Percentiles rank a stretch among this genome's conserved stretches.
These are phyloP conservation scores for Acleris cristana DNA, from an alignment of 2,888 invertebrate species.

Conservation along the genomic window DNA sequence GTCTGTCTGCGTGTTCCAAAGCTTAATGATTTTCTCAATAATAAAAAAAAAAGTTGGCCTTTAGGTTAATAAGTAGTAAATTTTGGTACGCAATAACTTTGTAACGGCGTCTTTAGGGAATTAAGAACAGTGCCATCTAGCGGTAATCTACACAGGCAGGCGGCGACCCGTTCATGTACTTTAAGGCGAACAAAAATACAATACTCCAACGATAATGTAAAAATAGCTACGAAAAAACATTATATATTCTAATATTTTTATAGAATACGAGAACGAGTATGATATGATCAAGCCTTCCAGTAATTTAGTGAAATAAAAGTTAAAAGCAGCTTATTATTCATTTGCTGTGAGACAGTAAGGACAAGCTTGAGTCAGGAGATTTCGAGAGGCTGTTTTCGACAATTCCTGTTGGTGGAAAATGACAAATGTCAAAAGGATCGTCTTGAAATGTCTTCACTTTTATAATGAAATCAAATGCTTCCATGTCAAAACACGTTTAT, in stretches of 20 bases:
- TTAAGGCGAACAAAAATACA: constrained; percentile 68
- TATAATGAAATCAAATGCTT: constrained; percentile 68
- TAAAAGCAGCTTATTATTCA: constrained; percentile 71
- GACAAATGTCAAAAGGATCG: not conserved
- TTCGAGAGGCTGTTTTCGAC: not conserved
- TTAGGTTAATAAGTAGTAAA: constrained; percentile 33
- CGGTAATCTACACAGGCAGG: constrained; percentile 47
- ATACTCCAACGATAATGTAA: constrained; percentile 77
- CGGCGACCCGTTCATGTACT: constrained; percentile 55
- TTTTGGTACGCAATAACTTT: constrained; percentile 54
- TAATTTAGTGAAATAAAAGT: constrained; percentile 77
- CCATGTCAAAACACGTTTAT: constrained; percentile 67
- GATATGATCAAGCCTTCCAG: constrained; percentile 83
- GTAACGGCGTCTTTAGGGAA: constrained; percentile 49
- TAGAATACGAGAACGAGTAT: constrained; percentile 79
- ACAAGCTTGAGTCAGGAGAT: constrained; percentile 23
- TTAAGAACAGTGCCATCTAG: constrained; percentile 52
- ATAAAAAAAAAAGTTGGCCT: constrained; percentile 12
- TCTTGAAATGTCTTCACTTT: constrained; percentile 35
- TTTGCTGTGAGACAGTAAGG: constrained; percentile 74
- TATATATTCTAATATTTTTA: constrained; percentile 83
- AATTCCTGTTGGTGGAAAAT: not conserved
- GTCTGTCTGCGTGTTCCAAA: constrained; percentile 47
- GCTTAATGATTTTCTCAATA: constrained; percentile 13
- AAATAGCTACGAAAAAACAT: constrained; percentile 69